Base-by-base conservation (phyloP, 2,797 vertebrate genomes). In the Notolabrus celidotus region DNA sequence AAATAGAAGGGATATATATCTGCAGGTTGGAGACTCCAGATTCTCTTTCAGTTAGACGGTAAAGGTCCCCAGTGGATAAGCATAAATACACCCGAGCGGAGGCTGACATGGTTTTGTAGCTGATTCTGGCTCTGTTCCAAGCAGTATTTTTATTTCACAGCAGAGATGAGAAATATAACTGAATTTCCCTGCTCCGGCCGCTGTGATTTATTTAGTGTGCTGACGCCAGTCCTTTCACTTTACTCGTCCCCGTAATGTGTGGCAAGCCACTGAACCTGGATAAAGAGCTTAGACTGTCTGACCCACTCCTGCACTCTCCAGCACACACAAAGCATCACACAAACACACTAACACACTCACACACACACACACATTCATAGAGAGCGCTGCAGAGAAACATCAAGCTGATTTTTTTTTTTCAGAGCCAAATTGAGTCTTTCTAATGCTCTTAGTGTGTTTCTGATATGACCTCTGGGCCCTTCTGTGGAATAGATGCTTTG, bases 211-310 rank as follows among this genome's bases (percentile, higher is more conserved):
- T 83, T 79, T 78, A 80, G 74, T 76, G 68, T 84, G 86, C 89
- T 90, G 89, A 90, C 78, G 77, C 83, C 73, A 78, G 80, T 89
- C 83, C 89, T 87, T 91, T 90, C 77, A 59, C 86, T 90, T 87
- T 87, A 58, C 82, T 90, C 46, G 63, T 82, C 75, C 50, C 78
- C 79, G 66, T 86, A 84, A 79, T 84, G 81, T 87, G 83, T 68
- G 81, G 83, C 66, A 5, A 75, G 70, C 70, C 83, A 71, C 83
- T 92, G 87, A 89, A 90, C 83, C 88, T 88, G 92, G 91, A 93
- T 93, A 88, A 93, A 93, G 90, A 92, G 93, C 92, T 94, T 92
- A 94, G 90, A 85, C 89, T 86, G 92, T 93, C 93, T 94, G 92
- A 93, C 93, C 92, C 90, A 88, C 85, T 92, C 84, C 76, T 83